Conservation (phyloP, 1,140 invertebrate genomes). For the Zaprionus ornatus region DNA sequence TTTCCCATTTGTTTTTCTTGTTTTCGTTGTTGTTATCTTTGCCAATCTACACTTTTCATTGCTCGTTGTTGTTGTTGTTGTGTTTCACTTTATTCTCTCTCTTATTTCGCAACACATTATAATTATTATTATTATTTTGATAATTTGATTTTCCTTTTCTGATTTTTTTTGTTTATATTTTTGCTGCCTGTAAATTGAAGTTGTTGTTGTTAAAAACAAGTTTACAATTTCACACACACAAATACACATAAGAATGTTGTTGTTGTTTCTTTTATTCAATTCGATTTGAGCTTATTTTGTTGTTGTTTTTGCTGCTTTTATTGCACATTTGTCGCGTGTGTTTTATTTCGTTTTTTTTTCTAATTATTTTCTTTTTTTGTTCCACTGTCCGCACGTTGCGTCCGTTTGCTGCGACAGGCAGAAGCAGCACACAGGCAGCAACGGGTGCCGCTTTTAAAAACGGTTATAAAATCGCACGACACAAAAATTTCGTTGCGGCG, state of each 20-base stretch:
- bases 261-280: constrained; percentile 20
- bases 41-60: background rate
- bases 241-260: constrained; percentile 10
- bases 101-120: background rate
- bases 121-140: constrained; percentile 18
- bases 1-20: background rate
- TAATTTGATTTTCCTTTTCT: constrained; percentile 2
- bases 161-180: constrained; percentile 10
- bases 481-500: constrained; percentile 51
- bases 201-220: constrained; percentile 9
- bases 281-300: constrained; percentile 4
- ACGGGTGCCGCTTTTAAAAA: constrained; percentile 66
- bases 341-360: background rate
- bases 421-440: constrained; percentile 33
- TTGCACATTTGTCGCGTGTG: constrained; percentile 13
- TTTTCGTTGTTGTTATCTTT: constrained; percentile 8
- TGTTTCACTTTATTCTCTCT: background rate
- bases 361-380: constrained; percentile 15
- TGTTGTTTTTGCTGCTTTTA: background rate
- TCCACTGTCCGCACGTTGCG: constrained; percentile 29
- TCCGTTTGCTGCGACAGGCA: constrained; percentile 35
- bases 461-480: constrained; percentile 73
- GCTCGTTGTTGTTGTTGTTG: constrained; percentile 5
- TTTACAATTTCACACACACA: constrained; percentile 7
- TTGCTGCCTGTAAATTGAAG: background rate